phyloP scores from a whole-genome alignment of 2,888 invertebrate species.

The Operophtera brumata region DNA sequence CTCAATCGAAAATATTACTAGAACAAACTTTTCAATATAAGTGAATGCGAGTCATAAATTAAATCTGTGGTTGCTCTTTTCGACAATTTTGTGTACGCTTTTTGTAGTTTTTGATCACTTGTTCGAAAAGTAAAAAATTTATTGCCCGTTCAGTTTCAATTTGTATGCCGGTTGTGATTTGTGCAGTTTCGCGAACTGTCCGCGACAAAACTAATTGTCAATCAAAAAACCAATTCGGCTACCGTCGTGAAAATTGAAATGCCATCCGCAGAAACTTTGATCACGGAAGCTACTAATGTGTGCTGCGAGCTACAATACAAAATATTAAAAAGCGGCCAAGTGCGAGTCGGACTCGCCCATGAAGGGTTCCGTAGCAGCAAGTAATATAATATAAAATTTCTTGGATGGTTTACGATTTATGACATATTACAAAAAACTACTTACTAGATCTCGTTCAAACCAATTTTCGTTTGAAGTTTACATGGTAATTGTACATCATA shows the following conservation, averaged over 20 bases:
- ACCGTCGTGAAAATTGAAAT: constrained; percentile 14
- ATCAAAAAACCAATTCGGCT: constrained; percentile 42
- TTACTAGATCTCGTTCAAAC: too few species aligned
- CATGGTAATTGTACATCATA: too few species aligned
- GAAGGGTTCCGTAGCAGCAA: too few species aligned
- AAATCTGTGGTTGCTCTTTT: constrained; percentile 70
- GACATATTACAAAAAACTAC: too few species aligned
- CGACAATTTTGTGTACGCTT: constrained; percentile 60
- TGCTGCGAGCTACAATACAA: too few species aligned
- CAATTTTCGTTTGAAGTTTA: too few species aligned
- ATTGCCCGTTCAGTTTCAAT: constrained; percentile 68
- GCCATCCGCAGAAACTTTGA: constrained; percentile 20
- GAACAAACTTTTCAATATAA: constrained; percentile 55
- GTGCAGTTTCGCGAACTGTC: constrained; percentile 33
- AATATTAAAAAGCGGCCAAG: too few species aligned
- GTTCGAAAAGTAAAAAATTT: constrained; percentile 75
- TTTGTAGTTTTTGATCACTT: constrained; percentile 76
- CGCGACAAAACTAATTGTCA: constrained; percentile 50
- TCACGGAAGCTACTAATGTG: constrained; percentile 33
- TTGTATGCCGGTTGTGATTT: constrained; percentile 50
- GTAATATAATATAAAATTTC: too few species aligned
- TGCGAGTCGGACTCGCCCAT: too few species aligned
- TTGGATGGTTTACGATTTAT: too few species aligned
- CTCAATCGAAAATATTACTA: constrained; percentile 49
- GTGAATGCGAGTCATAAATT: constrained; percentile 68